Base-by-base conservation (phyloP, 2,113 vertebrate species). In the Siniperca chuatsi region DNA sequence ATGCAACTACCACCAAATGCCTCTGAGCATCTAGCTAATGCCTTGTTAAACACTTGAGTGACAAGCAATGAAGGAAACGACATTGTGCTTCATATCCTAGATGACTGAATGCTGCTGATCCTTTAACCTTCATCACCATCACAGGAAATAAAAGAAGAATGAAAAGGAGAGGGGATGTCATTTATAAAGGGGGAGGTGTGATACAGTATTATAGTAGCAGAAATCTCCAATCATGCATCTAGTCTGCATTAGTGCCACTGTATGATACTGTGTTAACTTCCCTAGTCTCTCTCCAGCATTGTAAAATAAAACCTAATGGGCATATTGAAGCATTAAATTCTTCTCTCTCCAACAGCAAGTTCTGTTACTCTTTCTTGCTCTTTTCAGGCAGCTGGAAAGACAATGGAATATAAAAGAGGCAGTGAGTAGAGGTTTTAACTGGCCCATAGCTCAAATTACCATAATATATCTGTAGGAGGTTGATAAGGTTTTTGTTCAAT, bases 251-350 rank as follows among this genome's bases (percentile, higher is more conserved):
- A 35, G n/a, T 57, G 50, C 29, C 29, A 37, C 58, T 58, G 35
- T n/a, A 37, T 54, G 6, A 55, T 40, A 0, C 35, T 50, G 33
- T 33, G 35, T 37, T 20, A 44, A 44, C 40, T n/a, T 15, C 10
- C 25, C 10, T 44, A 0, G 37, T 76, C 15, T 35, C 21, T 83
- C 61, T 52, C 23, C 46, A 64, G 42, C 72, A 33, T 25, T 75
- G 48, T 83, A 68, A 81, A 81, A 61, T 78, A 72, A 82, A 69
- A 82, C 42, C 65, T 77, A 90, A 82, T 80, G 57, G 64, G 52
- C 52, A 83, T 12, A 78, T 33, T 79, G 72, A 78, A 78, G 74
- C 55, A 16, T 66, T 76, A 66, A 50, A 64, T 68, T 65, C 29
- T 35, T 40, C 50, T 55, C 68, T 82, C 72, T 75, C 57, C 20